Conservation (phyloP, 2,888 invertebrate genomes). For the Cylindroiulus punctatus region DNA sequence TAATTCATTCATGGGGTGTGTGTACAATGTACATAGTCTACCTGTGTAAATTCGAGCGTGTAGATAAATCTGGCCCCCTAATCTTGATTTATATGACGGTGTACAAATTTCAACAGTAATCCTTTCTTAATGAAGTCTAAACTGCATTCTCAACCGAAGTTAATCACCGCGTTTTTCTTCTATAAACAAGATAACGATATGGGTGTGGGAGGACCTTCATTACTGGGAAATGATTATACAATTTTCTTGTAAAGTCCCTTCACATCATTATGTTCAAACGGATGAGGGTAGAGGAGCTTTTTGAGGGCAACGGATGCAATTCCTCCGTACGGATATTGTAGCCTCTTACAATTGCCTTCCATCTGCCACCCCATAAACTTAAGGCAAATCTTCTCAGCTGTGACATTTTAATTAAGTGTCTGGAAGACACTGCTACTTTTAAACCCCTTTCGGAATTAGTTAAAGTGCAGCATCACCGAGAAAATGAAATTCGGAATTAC, state of each 20-base stretch:
- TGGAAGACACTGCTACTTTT: conserved; percentile 38
- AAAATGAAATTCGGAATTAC: conserved; percentile 50
- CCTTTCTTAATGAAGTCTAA: conserved; percentile 43
- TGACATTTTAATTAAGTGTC: conserved; percentile 53
- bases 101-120: conserved; percentile 43
- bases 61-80: background rate
- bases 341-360: conserved; percentile 33
- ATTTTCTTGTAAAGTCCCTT: conserved; percentile 40
- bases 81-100: conserved; percentile 43
- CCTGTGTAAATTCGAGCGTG: background rate
- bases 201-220: conserved; percentile 25
- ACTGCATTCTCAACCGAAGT: conserved; percentile 45
- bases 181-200: conserved; percentile 45
- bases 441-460: conserved; percentile 49
- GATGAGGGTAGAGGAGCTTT: conserved; percentile 30
- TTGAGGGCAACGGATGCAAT: conserved; percentile 21
- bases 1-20: conserved; percentile 9
- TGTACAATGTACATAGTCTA: background rate
- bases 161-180: conserved; percentile 37
- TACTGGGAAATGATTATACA: conserved; percentile 41
- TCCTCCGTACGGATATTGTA: background rate
- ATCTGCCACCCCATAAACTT: conserved; percentile 48
- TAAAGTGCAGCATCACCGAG: conserved; percentile 49
- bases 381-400: conserved; percentile 52
- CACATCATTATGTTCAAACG: conserved; percentile 29